A percentile compares a stretch with the other conserved stretches of the same genome.
phyloP scores from a whole-genome alignment of 2,113 vertebrate genomes.

The Tringa solitaria region DNA sequence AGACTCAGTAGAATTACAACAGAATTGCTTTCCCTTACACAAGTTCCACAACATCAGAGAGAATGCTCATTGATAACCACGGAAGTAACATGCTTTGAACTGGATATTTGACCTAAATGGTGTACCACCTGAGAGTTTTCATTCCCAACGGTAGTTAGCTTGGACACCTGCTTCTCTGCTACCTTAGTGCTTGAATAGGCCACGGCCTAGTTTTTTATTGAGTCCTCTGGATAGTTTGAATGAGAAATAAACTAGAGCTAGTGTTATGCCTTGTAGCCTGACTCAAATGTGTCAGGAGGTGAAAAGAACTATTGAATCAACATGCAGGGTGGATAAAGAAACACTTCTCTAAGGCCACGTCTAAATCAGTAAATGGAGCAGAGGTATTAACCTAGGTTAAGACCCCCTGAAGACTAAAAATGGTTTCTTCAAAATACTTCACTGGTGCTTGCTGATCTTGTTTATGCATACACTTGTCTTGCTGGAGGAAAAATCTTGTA shows the following conservation, averaged over 20 bases:
- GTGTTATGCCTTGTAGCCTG: neutral
- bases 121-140: neutral
- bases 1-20: neutral
- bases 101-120: neutral
- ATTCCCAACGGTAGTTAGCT: neutral
- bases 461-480: neutral
- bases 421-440: neutral
- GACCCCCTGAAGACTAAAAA: neutral
- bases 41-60: neutral
- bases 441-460: neutral
- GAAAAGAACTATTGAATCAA: neutral
- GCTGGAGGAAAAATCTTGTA: neutral
- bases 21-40: neutral
- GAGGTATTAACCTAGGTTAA: neutral
- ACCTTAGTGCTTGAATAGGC: neutral
- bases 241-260: neutral
- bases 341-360: accelerated
- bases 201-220: accelerated
- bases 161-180: neutral
- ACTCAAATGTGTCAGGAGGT: neutral
- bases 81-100: neutral
- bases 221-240: neutral
- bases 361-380: neutral
- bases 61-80: neutral
- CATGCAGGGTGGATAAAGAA: neutral